Evolutionary conservation across 1,140 invertebrate genomes (phyloP), one percentile per base, ranked within the genome.

Genomic region (Asbolus verrucosus): DNA sequence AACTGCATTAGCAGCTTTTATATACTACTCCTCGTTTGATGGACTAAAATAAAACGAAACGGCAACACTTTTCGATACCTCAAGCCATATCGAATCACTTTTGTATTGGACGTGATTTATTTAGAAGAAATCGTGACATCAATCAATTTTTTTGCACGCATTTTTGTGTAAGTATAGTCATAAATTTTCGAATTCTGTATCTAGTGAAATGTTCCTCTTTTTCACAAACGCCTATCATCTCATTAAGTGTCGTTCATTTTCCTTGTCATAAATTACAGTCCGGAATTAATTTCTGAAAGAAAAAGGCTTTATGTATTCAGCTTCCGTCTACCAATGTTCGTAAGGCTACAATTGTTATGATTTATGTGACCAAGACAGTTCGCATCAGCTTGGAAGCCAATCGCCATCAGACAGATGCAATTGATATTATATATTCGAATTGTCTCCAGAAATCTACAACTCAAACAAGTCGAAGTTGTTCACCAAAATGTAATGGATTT

Each of bases 1-100:
- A 54, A 54, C 46, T 54, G 46, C 46, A 54, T 54, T 54, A 54
- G 46, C 46, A 27, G 46, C 46, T 54, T 54, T 54, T 54, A 54
- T n/a, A n/a, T 54, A 54, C 46, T 21, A 54, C 46, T 54, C 27
- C 21, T 27, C 46, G 46, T 54, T 46, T 54, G 46, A 54, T 54
- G 46, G 46, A 54, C 46, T 27, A 54, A 21, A 54, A 54, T 54
- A 54, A 54, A 54, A 27, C 46, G 46, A 54, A 27, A 54, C 46
- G 46, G 46, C 46, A 14, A 21, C n/a, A 14, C n/a, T n/a, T n/a
- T 27, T 54, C 21, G 18, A 54, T 54, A 54, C 46, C 46, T 54
- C 46, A 24, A 54, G 46, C 46, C 19, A 54, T 54, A 27, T 54
- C 46, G 21, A 54, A 54, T 54, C 46, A 27, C 46, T 54, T 14